These are phyloP conservation scores for Ailurus styani DNA, from an alignment of 2,113 vertebrate genomes.

Conservation along the genomic window DNA sequence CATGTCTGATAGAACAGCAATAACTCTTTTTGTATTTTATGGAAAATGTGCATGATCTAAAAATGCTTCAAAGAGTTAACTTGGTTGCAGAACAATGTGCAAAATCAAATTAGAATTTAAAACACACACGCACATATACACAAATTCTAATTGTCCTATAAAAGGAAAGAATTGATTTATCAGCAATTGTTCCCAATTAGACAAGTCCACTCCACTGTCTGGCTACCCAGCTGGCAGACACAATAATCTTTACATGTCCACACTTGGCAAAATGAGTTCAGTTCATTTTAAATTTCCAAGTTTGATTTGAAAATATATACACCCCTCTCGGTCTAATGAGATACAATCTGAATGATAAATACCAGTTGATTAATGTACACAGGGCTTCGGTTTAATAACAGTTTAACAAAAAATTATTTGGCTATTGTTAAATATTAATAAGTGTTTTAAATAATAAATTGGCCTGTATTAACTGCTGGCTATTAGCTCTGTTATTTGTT, in stretches of 20 bases:
- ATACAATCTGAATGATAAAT: conserved; percentile 36
- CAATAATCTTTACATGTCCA: conserved; percentile 44
- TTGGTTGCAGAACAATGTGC: conserved; percentile 52
- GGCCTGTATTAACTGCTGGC: neutral
- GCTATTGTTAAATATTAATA: conserved; percentile 67
- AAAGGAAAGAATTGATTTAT: conserved; percentile 63
- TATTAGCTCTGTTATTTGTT: conserved; percentile 50
- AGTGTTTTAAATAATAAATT: conserved; percentile 67
- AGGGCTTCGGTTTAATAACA: conserved; percentile 43
- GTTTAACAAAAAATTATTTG: conserved; percentile 57
- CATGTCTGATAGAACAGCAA: conserved; percentile 34
- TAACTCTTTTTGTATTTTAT: conserved; percentile 56
- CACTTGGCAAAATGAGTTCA: neutral
- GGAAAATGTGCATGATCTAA: conserved; percentile 39
- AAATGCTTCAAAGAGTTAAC: conserved; percentile 57
- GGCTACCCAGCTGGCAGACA: conserved; percentile 55
- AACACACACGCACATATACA: conserved; percentile 34
- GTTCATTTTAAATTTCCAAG: conserved; percentile 37
- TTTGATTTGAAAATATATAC: conserved; percentile 39
- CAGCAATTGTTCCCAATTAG: conserved; percentile 60
- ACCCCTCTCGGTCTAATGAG: conserved; percentile 36
- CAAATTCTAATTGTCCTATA: conserved; percentile 62
- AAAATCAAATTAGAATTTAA: conserved; percentile 69
- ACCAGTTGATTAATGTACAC: conserved; percentile 42
- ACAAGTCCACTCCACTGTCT: conserved; percentile 55